Evolutionary conservation across 2,888 invertebrate species (phyloP), one percentile per base, ranked within the genome.

Genomic region (Ceriagrion tenellum): DNA sequence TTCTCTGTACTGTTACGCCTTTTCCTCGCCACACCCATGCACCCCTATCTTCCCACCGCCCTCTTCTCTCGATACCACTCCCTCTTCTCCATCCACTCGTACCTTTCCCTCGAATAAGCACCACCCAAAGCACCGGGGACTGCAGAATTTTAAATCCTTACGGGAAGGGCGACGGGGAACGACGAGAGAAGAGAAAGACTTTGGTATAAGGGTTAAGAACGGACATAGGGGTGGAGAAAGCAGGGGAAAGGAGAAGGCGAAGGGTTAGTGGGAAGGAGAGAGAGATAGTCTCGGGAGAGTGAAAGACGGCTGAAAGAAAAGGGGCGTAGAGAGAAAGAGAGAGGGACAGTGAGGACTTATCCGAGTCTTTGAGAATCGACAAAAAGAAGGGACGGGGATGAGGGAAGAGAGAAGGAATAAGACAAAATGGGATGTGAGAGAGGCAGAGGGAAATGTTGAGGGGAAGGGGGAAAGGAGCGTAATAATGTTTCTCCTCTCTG

Each of bases 41-140:
- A n/a, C n/a, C n/a, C 26, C 56, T 56, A 13, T 59, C 0, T 16
- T 16, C 47, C 47, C 47, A 47, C 47, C 47, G 8, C 23, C 47
- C 47, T 8, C 47, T 47, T 47, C 47, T 47, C 47, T 69, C 69
- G 69, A 69, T 69, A 69, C 69, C 69, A 3, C 10, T 69, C 4
- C 26, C 69, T 69, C 23, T 47, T 47, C 2, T 47, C 47, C 69
- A 26, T n/a, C 26, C 69, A n/a, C 69, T 69, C n/a, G 69, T 69
- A 69, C 69, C 69, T 12, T 69, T 69, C 69, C 69, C 69, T 40
- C 40, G 88, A 88, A 88, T 88, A 88, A 88, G 88, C 88, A 88
- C 13, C 40, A 35, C 35, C 47, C 16, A 47, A 35, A 18, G 47
- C 40, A 88, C 18, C 40, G 47, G 47, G 47, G 88, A 88, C 88